A percentile compares a stretch with the other conserved stretches of the same genome.
Conservation (phyloP, 2,113 vertebrate genomes). For the Bufo gargarizans region DNA sequence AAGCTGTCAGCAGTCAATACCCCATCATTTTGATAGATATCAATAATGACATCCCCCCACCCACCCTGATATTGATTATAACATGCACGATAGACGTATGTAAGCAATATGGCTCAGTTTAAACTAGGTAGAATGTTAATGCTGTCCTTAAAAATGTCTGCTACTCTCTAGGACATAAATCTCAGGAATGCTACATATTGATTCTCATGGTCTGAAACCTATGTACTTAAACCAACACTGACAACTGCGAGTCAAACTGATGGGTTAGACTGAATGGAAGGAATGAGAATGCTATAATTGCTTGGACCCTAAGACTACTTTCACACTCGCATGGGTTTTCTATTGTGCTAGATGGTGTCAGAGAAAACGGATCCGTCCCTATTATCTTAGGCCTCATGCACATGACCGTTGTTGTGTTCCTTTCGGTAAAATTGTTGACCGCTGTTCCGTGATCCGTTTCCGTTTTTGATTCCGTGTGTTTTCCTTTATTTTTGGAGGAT, state of each 20-base stretch:
- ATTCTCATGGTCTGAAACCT: neutral
- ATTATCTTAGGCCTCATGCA: too few species aligned
- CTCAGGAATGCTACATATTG: neutral
- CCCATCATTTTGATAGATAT: neutral
- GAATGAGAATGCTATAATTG: neutral
- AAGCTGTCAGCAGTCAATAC: neutral
- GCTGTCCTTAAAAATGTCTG: neutral
- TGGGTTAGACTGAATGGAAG: neutral
- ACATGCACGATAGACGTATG: neutral
- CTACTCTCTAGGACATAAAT: neutral
- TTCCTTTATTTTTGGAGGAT: too few species aligned
- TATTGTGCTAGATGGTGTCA: too few species aligned
- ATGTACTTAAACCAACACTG: too few species aligned
- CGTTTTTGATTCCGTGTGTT: too few species aligned
- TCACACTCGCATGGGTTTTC: too few species aligned
- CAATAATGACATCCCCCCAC: neutral
- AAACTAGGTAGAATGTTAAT: neutral
- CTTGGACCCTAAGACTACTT: neutral
- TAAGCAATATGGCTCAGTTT: neutral
- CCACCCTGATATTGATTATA: conserved; percentile 4
- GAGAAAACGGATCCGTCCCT: too few species aligned
- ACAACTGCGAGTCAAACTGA: neutral
- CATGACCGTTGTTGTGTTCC: too few species aligned
- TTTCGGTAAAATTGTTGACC: too few species aligned
- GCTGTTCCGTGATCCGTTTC: too few species aligned